phyloP scores from a whole-genome alignment of 2,113 vertebrate genomes.

The Thinocorus orbignyianus region DNA sequence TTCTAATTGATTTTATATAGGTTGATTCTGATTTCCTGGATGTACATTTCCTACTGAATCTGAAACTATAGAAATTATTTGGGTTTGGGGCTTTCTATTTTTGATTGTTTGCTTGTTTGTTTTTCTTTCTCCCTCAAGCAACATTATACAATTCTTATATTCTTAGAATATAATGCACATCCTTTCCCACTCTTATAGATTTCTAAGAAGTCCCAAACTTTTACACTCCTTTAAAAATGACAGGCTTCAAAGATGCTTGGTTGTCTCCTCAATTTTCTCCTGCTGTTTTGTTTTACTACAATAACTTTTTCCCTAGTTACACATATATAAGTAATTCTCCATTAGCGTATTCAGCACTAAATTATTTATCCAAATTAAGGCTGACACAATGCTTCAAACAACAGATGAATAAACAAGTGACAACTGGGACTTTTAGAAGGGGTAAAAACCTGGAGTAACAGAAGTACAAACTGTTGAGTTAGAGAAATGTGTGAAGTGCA shows the following conservation, averaged over 20 bases:
- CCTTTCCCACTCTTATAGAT: neutral
- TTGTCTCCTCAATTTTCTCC: neutral
- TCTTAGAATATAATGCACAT: neutral
- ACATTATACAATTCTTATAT: neutral
- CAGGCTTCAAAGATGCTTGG: neutral
- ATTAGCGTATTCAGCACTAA: neutral
- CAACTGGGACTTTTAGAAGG: neutral
- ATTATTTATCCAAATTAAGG: neutral
- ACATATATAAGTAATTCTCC: neutral
- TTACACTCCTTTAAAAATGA: neutral
- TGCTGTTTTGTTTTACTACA: neutral
- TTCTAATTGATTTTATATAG: neutral
- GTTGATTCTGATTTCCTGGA: neutral
- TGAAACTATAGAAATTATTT: neutral
- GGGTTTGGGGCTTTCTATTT: rapidly evolving
- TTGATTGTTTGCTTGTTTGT: neutral
- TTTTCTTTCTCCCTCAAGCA: neutral
- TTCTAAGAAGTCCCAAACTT: neutral
- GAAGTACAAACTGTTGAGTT: neutral
- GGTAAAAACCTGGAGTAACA: neutral
- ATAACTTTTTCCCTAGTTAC: neutral
- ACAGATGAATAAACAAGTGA: neutral
- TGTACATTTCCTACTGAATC: neutral
- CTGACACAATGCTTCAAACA: neutral
- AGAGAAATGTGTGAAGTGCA: neutral